Conservation (phyloP, 2,797 vertebrate genomes). For the Sebastes oblongus region DNA sequence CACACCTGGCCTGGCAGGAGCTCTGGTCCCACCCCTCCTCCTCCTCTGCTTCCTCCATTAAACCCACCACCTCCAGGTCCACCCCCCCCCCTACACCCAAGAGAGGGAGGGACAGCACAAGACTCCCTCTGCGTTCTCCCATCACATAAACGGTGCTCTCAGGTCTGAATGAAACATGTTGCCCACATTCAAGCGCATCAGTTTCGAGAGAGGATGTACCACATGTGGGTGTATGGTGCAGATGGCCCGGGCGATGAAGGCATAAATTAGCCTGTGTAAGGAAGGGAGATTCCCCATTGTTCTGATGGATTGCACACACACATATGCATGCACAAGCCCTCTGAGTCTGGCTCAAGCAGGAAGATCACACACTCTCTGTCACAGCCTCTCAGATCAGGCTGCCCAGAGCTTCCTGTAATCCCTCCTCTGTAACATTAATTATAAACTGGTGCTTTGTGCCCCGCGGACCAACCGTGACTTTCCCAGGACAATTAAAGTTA, state of each 20-base stretch:
- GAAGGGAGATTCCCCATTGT: constrained; percentile 64
- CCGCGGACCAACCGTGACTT: constrained; percentile 86
- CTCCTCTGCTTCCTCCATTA: constrained; percentile 33
- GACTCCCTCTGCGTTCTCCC: constrained; percentile 34
- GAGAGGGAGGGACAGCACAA: constrained; percentile 42
- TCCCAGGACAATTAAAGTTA: constrained; percentile 99
- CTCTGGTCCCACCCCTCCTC: constrained; percentile 41
- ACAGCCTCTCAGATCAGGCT: constrained; percentile 84
- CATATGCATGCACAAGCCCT: constrained; percentile 18
- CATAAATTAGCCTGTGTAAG: constrained; percentile 67
- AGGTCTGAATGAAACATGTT: constrained; percentile 65
- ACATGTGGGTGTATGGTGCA: constrained; percentile 38
- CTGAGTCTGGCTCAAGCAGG: constrained; percentile 58
- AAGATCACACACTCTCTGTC: constrained; percentile 80
- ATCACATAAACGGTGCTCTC: constrained; percentile 35
- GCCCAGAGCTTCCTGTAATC: constrained; percentile 87
- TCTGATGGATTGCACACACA: constrained; percentile 58
- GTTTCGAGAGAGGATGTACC: constrained; percentile 32
- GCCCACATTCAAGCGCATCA: constrained; percentile 53
- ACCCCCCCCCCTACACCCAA: constrained; percentile 2
- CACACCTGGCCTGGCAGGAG: constrained; percentile 74
- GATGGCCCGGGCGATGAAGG: constrained; percentile 59
- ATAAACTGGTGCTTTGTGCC: constrained; percentile 88
- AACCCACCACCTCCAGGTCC: constrained; percentile 21
- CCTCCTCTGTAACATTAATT: constrained; percentile 91